Evolutionary conservation across 2,113 vertebrate species (phyloP), one percentile per base, ranked within the genome.

Genomic region (Trochalopteron elliotii): DNA sequence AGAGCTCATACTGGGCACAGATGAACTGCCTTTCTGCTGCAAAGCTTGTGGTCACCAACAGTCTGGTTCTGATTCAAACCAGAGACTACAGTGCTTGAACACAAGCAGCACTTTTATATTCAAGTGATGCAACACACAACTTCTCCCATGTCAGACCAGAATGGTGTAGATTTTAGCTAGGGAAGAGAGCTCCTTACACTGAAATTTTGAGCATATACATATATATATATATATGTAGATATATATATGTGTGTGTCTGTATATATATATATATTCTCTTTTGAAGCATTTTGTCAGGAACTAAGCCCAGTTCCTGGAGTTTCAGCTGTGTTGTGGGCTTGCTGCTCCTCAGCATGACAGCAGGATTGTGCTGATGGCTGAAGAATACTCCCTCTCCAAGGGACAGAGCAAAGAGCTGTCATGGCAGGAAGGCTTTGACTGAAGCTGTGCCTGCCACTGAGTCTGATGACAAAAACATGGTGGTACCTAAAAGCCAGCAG

Each of bases 381-480:
- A 59, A 60, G 65, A 79, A 71, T 33, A 82, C 30, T 75, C 70
- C 44, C 53, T 27, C 57, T 82, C 69, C 35, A 44, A 47, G 52
- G 64, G 56, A 78, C 1, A 15, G 44, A 75, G 92, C 33, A 52
- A 60, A 27, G 52, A 76, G 64, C 50, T 81, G 74, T 40, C 52
- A 71, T 40, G 65, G 87, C 64, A 93, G 61, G 60, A 74, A 91
- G 67, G 56, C 56, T 89, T 70, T 78, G 30, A 49, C 65, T 79
- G 63, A 78, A 87, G 81, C 74, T 7, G 5, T 44, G 81, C 67
- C 74, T 87, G 84, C 84, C 82, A 64, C 69, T 3, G 74, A 64
- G 53, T 56, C 49, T 93, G 85, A 94, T 76, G 92, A 93, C 85
- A 91, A 87, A 94, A 94, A 82, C 74, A 68, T 49, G 82, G 74